A percentile compares a stretch with the other conserved stretches of the same genome.
phyloP scores from a whole-genome alignment of 2,113 vertebrate species.

The Charadrius vociferus region DNA sequence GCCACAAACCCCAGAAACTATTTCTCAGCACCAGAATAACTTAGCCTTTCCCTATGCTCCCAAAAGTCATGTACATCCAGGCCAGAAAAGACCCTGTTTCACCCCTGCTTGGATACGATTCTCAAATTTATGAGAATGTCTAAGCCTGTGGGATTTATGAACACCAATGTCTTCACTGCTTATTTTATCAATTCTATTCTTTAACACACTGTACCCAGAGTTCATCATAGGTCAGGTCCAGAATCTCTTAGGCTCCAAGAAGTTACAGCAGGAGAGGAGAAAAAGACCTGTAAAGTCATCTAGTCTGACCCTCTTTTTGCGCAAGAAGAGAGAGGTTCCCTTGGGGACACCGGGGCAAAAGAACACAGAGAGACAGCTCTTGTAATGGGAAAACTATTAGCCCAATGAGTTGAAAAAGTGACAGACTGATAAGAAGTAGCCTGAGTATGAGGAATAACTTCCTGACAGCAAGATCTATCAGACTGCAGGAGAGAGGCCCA shows the following conservation, averaged over 20 bases:
- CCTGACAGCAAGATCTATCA: slow-evolving; percentile 43
- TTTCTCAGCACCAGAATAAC: neutral
- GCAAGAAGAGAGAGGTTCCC: neutral
- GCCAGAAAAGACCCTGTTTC: neutral
- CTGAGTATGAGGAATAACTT: slow-evolving; percentile 53
- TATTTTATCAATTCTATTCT: neutral
- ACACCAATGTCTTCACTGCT: accelerated
- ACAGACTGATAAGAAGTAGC: slow-evolving; percentile 56
- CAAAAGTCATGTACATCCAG: neutral
- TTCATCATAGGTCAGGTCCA: neutral
- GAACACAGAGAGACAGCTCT: neutral
- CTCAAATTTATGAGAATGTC: neutral
- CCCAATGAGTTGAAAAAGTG: slow-evolving; percentile 54
- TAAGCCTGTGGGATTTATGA: neutral
- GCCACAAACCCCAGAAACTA: neutral
- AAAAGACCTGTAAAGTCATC: neutral
- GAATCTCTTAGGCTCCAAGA: neutral
- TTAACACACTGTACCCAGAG: neutral
- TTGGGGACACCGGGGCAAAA: neutral
- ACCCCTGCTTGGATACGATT: neutral
- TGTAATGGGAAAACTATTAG: slow-evolving; percentile 37
- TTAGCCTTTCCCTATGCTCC: neutral
- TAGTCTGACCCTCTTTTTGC: neutral
- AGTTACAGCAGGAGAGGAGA: neutral
- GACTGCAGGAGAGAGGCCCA: neutral